Evolutionary conservation across 2,888 invertebrate genomes (phyloP), one percentile per base, ranked within the genome.

Genomic region (Sesia apiformis): DNA sequence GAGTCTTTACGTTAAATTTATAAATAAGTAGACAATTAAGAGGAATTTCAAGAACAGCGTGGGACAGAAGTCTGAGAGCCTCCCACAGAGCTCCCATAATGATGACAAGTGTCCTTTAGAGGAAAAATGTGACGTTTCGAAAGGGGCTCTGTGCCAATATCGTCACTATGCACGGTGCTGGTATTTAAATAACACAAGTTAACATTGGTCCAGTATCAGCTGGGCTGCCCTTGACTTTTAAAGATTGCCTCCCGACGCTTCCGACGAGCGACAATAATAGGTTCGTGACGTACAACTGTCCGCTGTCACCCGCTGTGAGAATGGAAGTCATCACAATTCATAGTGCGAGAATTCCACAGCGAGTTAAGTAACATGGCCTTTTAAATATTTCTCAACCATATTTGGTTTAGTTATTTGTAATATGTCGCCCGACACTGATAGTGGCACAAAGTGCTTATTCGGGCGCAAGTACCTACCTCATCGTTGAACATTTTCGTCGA

Each of bases 111-210:
- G 80, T 81, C 79, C 81, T 78, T 78, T 76, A 72, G 62, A 70
- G 62, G 72, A 78, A 81, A 67, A 81, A 80, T 74, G 70, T 67
- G 65, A 72, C 69, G 74, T 84, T 85, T 86, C 76, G 86, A 87
- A 89, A 89, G 87, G 80, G 76, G 78, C 73, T 73, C 55, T 61
- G 65, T 64, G 70, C 61, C 63, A 62, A 39, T 63, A 64, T 77
- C 72, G 77, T 77, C 73, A 72, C 70, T 71, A 63, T 68, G 68
- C 50, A 74, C 70, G 73, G 72, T 70, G 63, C 72, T 85, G 87
- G 71, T 89, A 84, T 89, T 88, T 89, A 89, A 89, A 89, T 86
- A 85, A 84, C 88, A 89, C 86, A 75, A 83, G 88, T 89, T 89
- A 79, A 84, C 88, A 89, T 89, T 89, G 88, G 84, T 87, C 81